Conservation (phyloP, 2,113 vertebrate species). For the Zapornia atra region DNA sequence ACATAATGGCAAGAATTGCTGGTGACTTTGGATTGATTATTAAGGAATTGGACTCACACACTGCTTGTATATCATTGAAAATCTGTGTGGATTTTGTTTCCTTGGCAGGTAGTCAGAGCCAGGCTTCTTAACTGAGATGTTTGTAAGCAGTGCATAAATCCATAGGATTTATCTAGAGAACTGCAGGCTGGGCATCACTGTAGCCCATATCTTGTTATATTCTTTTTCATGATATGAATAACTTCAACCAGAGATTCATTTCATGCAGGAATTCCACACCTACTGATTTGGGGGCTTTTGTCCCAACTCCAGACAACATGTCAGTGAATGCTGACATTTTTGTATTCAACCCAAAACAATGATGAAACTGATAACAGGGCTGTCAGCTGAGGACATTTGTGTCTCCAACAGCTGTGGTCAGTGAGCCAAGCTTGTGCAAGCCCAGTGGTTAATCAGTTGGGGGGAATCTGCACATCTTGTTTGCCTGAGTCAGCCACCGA, state of each 20-base stretch:
- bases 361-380: background rate
- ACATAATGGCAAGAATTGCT: background rate
- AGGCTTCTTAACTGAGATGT: background rate
- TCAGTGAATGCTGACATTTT: background rate
- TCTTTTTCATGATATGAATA: background rate
- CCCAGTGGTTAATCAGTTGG: background rate
- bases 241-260: background rate
- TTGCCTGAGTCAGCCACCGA: conserved; percentile 48
- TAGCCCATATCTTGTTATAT: background rate
- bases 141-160: conserved; percentile 28
- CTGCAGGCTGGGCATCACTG: background rate
- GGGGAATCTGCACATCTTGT: conserved; percentile 4
- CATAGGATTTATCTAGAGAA: background rate
- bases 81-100: conserved; percentile 15
- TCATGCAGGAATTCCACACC: background rate
- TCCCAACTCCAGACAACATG: background rate
- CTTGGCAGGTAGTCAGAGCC: background rate
- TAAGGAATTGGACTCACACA: background rate
- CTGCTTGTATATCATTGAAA: background rate
- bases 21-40: background rate
- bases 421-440: conserved; percentile 20
- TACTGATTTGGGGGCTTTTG: background rate
- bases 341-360: background rate
- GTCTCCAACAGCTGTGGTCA: conserved; percentile 12
- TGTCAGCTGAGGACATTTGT: conserved; percentile 9